Evolutionary conservation across 1,140 invertebrate genomes (phyloP), one percentile per base, ranked within the genome.

Genomic region (Phymorhynchus buccinoides): DNA sequence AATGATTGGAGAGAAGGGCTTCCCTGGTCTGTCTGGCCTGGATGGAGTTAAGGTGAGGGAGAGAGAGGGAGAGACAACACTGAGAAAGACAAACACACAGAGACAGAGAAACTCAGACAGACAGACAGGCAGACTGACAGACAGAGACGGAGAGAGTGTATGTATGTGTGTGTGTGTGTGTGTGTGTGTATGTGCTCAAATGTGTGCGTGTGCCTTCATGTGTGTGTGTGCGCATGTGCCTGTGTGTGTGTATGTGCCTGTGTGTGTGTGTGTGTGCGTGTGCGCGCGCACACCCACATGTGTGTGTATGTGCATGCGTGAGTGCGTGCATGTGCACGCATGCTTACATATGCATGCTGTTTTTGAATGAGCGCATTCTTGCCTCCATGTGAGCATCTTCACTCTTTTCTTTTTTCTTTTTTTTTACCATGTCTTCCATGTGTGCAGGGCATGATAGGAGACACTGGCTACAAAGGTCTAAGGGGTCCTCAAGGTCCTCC

Each of bases 31-130:
- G 27, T 80, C 90, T 78, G 91, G 91, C 32, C 37, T 84, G 62
- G 83, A 88, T 86, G 91, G 90, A 56, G 30, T 77, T 9, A 87
- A 89, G 86, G 90, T 89, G 83, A 66, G n/a, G n/a, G n/a, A n/a
- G n/a, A n/a, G n/a, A n/a, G n/a, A n/a, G n/a, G n/a, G n/a, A n/a
- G n/a, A n/a, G n/a, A n/a, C n/a, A n/a, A n/a, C n/a, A n/a, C n/a
- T n/a, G n/a, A n/a, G n/a, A n/a, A n/a, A n/a, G n/a, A n/a, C n/a
- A n/a, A n/a, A n/a, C n/a, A n/a, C n/a, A n/a, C n/a, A n/a, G n/a
- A n/a, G n/a, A n/a, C n/a, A n/a, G n/a, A n/a, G n/a, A n/a, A n/a
- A n/a, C n/a, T n/a, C n/a, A n/a, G n/a, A n/a, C n/a, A n/a, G n/a
- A n/a, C n/a, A n/a, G n/a, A n/a, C n/a, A n/a, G n/a, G n/a, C n/a